A percentile compares a stretch with the other conserved stretches of the same genome.
Evolutionary conservation across 2,113 vertebrate species (phyloP).

Genomic region (Chaetodon auriga): DNA sequence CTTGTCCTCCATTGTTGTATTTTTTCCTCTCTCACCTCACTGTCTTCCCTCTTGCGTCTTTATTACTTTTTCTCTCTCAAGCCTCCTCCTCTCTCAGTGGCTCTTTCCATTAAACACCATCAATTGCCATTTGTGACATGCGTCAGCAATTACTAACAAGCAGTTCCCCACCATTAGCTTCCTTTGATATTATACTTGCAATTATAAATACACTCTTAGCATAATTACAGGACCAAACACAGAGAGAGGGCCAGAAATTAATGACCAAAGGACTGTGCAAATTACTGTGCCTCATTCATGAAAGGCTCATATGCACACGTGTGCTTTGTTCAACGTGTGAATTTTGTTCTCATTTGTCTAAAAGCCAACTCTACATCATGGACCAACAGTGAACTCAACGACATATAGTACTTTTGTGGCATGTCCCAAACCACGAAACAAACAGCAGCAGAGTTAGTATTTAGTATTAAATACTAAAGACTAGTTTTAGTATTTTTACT

Average conservation of each 20-base stretch:
- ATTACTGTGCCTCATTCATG: neutral
- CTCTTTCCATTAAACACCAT: neutral
- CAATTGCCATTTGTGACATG: neutral
- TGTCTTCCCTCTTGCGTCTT: neutral
- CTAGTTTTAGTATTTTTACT: neutral
- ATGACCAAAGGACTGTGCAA: neutral
- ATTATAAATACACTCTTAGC: neutral
- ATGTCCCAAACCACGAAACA: neutral
- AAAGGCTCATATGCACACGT: too few relatives aligned
- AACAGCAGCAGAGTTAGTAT: too few relatives aligned
- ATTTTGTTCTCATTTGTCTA: too few relatives aligned
- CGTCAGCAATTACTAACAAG: constrained; percentile 86
- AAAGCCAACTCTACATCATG: neutral
- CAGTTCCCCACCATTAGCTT: constrained; percentile 74
- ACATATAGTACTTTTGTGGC: neutral
- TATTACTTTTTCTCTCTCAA: constrained; percentile 16
- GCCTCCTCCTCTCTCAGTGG: neutral
- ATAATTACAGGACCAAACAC: neutral
- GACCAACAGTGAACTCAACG: neutral
- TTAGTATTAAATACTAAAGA: too few relatives aligned
- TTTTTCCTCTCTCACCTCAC: neutral
- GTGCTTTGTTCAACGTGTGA: neutral
- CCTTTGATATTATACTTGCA: neutral
- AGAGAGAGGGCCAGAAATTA: neutral
- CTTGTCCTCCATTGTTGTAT: neutral